Percentiles rank a stretch among this genome's conserved stretches.
phyloP scores from a whole-genome alignment of 2,797 vertebrate genomes.

The Intellagama lesueurii region DNA sequence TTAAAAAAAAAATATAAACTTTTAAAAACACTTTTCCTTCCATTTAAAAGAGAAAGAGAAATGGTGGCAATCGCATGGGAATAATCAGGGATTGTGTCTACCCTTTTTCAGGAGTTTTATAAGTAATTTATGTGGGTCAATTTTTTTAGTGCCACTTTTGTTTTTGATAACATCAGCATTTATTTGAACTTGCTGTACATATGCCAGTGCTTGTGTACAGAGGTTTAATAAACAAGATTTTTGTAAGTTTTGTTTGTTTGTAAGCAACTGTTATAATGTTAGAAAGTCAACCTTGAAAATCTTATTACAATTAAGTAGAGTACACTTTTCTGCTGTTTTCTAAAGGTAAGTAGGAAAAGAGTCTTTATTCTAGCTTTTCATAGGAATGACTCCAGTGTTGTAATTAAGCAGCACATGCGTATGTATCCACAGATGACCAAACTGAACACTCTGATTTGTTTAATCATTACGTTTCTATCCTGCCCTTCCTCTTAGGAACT shows the following conservation, averaged over 20 bases:
- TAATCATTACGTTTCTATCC: too few species aligned
- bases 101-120: constrained; percentile 79
- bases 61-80: constrained; percentile 65
- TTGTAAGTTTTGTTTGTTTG: constrained; percentile 53
- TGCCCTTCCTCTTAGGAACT: too few species aligned
- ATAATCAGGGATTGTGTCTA: constrained; percentile 75
- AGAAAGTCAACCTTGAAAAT: background rate
- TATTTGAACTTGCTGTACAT: constrained; percentile 75
- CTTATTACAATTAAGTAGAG: constrained; percentile 19
- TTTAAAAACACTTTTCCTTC: constrained; percentile 64
- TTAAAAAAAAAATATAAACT: constrained; percentile 52
- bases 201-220: constrained; percentile 74
- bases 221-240: constrained; percentile 82
- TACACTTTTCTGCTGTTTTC: background rate
- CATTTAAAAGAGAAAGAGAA: constrained; percentile 39
- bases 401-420: too few species aligned
- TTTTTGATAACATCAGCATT: constrained; percentile 68
- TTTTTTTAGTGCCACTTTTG: constrained; percentile 76
- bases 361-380: background rate
- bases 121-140: constrained; percentile 75
- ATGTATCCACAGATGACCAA: background rate
- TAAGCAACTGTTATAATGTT: background rate
- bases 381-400: background rate
- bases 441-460: background rate
- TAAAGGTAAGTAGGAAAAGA: background rate